phyloP scores from a whole-genome alignment of 2,113 vertebrate genomes.

The Cyphomyrus plagiostoma region DNA sequence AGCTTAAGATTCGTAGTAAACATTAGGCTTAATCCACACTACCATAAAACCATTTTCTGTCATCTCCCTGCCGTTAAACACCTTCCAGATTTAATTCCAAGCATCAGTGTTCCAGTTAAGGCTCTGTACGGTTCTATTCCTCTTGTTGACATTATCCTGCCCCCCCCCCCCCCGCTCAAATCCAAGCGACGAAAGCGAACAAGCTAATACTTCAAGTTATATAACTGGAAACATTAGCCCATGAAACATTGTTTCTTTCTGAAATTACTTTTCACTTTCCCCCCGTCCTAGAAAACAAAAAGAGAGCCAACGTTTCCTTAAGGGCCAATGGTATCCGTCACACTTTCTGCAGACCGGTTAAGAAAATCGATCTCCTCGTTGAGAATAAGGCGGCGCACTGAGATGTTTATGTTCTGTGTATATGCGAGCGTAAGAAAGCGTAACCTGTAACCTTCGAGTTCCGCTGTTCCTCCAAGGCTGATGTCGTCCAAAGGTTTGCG shows the following conservation, averaged over 20 bases:
- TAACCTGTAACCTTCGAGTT: too few relatives aligned
- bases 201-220: background rate
- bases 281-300: background rate
- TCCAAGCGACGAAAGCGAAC: background rate
- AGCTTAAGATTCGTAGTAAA: background rate
- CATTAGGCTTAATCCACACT: background rate
- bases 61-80: background rate
- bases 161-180: background rate
- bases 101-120: background rate
- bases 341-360: background rate
- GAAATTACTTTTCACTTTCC: background rate
- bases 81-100: background rate
- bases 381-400: background rate
- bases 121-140: background rate
- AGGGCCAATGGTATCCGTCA: background rate
- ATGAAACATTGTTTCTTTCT: background rate
- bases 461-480: background rate
- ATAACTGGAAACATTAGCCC: slow-evolving; percentile 8
- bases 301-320: background rate
- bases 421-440: background rate
- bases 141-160: slow-evolving; percentile 36
- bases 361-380: background rate
- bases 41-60: background rate
- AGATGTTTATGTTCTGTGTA: background rate
- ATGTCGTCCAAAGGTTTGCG: slow-evolving; percentile 1